phyloP scores from a whole-genome alignment of 2,888 invertebrate species.

The Epinotia bilunana region DNA sequence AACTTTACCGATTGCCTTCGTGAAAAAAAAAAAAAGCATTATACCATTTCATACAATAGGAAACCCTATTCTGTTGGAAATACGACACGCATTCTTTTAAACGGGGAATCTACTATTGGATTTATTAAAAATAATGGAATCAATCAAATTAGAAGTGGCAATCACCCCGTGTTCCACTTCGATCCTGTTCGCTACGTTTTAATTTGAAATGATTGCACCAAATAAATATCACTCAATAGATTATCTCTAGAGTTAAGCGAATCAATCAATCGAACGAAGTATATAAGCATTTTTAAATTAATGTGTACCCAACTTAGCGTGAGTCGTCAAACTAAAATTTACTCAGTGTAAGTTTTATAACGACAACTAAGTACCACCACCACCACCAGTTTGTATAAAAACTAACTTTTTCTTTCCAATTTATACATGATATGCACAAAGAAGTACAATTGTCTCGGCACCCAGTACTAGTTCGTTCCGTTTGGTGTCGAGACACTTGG shows the following conservation, averaged over 20 bases:
- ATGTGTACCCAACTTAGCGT: too few relatives aligned
- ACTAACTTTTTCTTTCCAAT: too few relatives aligned
- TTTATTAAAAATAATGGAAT: slow-evolving; percentile 20
- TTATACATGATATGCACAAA: too few relatives aligned
- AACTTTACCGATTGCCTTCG: slow-evolving; percentile 27
- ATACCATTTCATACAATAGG: neutral
- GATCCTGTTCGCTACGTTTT: slow-evolving; percentile 35
- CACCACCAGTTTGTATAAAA: too few relatives aligned
- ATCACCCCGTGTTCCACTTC: slow-evolving; percentile 45
- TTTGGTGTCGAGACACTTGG: too few relatives aligned
- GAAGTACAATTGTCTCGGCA: too few relatives aligned
- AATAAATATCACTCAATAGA: slow-evolving; percentile 40
- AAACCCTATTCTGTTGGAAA: neutral
- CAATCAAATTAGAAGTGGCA: slow-evolving; percentile 44
- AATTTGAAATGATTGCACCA: slow-evolving; percentile 42
- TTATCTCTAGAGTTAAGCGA: slow-evolving; percentile 31
- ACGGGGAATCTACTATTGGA: slow-evolving; percentile 2
- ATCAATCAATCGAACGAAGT: slow-evolving; percentile 5
- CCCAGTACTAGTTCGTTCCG: too few relatives aligned
- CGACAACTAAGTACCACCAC: neutral
- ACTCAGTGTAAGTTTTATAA: neutral
- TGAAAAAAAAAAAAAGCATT: slow-evolving; percentile 32
- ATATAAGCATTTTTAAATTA: neutral
- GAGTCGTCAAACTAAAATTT: too few relatives aligned
- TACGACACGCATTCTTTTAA: neutral